Evolutionary conservation across 2,888 invertebrate species (phyloP), one percentile per base, ranked within the genome.

Genomic region (Mesochorus sp.): DNA sequence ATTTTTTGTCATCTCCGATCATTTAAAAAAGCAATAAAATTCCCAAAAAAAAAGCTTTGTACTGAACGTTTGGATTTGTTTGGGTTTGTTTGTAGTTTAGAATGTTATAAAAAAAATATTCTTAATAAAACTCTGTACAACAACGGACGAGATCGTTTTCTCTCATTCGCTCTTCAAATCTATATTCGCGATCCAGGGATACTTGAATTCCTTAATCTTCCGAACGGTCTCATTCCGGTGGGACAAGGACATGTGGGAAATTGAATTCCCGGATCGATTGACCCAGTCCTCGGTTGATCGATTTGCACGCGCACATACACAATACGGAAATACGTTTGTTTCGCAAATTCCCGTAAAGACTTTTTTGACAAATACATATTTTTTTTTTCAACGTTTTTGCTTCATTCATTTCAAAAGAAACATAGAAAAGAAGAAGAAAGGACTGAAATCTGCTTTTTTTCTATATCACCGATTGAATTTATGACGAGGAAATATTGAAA

Each of bases 231-330:
- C 57, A 59, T 59, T 70, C 47, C 49, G 17, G 10, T 49, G 34
- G 49, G 19, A 17, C 57, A 59, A 59, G 37, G 47, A 34, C 49
- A 37, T 37, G 57, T 59, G 28, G 14, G 14, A 26, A 68, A 68
- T 68, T 57, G 68, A 70, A 70, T 70, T 59, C 57, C 26, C 34
- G 14, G 24, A 57, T 57, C 59, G 57, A 49, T 47, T 34, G 57
- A 59, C 57, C 57, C 34, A 37, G 37, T 14, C 24, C 24, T 21
- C 57, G 4, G 12, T 53, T 17, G 66, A 31, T 42, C 14, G 66
- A 42, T 44, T 42, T 44, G 31, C 14, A 28, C 28, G n/a, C 12
- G 28, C 24, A 34, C 34, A 34, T n/a, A 34, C 34, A 34, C 34
- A 34, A 26, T 26, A 6, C 5, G 6, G 17, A 3, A 39, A 3